Conservation (phyloP, 1,140 invertebrate genomes). For the Saccostrea glomerata region DNA sequence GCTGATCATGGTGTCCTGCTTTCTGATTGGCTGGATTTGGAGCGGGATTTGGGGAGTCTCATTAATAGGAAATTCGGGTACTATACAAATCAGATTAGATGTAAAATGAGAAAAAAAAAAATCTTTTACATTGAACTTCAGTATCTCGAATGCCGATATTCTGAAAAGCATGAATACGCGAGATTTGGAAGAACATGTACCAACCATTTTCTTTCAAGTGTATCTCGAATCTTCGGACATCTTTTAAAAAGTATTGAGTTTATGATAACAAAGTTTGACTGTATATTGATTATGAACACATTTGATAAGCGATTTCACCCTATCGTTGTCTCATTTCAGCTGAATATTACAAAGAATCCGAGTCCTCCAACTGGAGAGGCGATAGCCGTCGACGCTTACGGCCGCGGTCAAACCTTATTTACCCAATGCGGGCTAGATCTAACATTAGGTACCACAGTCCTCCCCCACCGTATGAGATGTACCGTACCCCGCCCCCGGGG, state of each 20-base stretch:
- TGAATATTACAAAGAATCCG: conserved; percentile 34
- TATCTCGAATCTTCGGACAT: no score
- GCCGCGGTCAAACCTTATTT: conserved; percentile 62
- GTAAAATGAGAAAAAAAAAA: no score
- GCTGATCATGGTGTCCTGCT: conserved; percentile 59
- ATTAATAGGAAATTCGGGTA: conserved; percentile 64
- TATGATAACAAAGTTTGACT: no score
- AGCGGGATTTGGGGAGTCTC: conserved; percentile 67
- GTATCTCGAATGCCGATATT: no score
- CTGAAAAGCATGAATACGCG: no score
- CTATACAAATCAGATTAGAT: not conserved
- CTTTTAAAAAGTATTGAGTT: no score
- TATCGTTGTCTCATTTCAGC: not conserved
- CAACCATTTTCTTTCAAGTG: no score
- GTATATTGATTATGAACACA: no score
- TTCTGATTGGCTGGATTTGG: conserved; percentile 68
- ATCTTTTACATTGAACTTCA: no score
- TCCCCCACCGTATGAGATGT: conserved; percentile 61
- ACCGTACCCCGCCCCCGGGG: conserved; percentile 41
- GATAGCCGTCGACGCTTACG: conserved; percentile 41
- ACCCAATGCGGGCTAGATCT: conserved; percentile 62
- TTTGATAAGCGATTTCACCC: no score
- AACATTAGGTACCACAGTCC: conserved; percentile 58
- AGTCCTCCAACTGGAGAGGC: not conserved
- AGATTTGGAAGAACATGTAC: no score